Percentiles rank a stretch among this genome's conserved stretches.
phyloP scores from a whole-genome alignment of 1,140 invertebrate genomes.

The Drosophila kanapiae region DNA sequence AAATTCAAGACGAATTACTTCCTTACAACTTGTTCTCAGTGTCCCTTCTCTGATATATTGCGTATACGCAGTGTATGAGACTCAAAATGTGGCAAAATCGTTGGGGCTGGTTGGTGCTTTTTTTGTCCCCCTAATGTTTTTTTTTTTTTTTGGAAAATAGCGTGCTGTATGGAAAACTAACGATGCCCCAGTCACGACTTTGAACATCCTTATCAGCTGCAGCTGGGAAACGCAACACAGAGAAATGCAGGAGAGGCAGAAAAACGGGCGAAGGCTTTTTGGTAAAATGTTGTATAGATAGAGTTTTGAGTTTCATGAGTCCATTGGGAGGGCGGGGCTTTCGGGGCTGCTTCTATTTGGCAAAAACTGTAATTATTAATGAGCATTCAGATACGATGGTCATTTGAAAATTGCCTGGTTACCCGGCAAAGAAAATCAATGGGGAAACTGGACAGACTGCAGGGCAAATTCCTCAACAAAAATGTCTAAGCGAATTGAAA shows the following conservation, averaged over 20 bases:
- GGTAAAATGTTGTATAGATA: constrained; percentile 28
- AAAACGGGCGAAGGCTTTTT: neutral
- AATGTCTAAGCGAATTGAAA: neutral
- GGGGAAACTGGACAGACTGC: neutral
- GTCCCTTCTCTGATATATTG: constrained; percentile 53
- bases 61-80: constrained; percentile 61
- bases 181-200: constrained; percentile 65
- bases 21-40: too few relatives aligned
- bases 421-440: neutral
- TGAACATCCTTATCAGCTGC: constrained; percentile 62
- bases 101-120: neutral
- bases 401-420: neutral
- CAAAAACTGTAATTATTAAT: constrained; percentile 42
- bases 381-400: constrained; percentile 23
- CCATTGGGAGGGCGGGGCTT: constrained; percentile 12
- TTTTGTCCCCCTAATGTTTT: neutral
- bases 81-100: constrained; percentile 2
- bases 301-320: constrained; percentile 53
- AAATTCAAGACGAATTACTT: too few relatives aligned
- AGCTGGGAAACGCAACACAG: constrained; percentile 20
- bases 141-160: constrained; percentile 8
- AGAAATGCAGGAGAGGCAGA: neutral
- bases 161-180: constrained; percentile 54
- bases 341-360: constrained; percentile 10
- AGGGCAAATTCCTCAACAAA: too few relatives aligned